Conservation (phyloP, 1,140 invertebrate genomes). For the Bombus turneri region DNA sequence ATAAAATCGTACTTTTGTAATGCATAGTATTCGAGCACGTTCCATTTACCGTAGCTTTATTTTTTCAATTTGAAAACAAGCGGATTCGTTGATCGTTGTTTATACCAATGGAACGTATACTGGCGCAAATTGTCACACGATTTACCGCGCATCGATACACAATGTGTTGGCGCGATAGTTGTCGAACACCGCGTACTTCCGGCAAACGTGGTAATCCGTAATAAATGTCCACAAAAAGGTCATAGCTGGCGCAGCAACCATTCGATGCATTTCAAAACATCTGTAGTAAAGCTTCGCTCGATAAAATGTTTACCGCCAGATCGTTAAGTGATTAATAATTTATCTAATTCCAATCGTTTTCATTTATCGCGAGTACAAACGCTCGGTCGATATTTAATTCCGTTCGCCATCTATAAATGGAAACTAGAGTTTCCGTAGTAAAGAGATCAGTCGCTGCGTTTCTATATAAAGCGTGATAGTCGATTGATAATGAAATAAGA, state of each 20-base stretch:
- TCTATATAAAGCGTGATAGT: neutral
- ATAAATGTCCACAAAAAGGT: neutral
- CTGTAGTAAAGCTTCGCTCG: too few relatives aligned
- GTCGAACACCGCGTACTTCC: neutral
- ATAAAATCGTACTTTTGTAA: neutral
- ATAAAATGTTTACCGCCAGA: neutral
- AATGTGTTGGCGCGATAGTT: neutral
- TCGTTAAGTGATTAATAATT: neutral
- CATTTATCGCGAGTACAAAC: too few relatives aligned
- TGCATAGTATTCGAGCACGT: neutral
- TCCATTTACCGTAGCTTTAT: neutral
- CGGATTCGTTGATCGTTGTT: neutral
- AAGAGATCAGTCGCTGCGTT: neutral
- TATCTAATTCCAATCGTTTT: neutral
- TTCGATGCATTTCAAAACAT: too few relatives aligned
- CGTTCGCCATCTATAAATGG: too few relatives aligned
- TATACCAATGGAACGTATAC: neutral
- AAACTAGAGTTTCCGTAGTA: neutral
- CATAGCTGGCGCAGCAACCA: too few relatives aligned
- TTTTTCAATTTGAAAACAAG: neutral
- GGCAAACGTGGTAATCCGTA: neutral
- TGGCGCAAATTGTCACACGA: neutral
- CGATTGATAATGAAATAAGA: neutral
- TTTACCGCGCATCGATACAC: neutral
- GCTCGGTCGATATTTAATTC: too few relatives aligned